Percentiles rank a stretch among this genome's conserved stretches.
Evolutionary conservation across 2,797 vertebrate species (phyloP).

Genomic region (Sylvia borin): DNA sequence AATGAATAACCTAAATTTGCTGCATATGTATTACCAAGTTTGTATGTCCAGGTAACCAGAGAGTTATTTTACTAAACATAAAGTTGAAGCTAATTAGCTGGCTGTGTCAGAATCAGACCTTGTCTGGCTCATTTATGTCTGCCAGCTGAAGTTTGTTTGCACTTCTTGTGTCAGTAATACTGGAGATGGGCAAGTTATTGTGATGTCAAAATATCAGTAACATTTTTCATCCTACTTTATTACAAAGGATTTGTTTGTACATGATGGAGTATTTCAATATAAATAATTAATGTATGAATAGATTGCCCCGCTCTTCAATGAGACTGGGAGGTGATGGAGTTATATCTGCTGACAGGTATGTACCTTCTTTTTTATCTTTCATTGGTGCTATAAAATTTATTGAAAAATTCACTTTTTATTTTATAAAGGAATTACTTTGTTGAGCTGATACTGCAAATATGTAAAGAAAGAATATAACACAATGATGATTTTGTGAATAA

Average conservation of each 20-base stretch:
- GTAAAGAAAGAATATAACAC: neutral
- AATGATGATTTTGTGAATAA: neutral
- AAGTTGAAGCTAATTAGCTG: neutral
- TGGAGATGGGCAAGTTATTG: neutral
- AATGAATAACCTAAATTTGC: neutral
- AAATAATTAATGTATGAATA: conserved; percentile 17
- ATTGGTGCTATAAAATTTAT: neutral
- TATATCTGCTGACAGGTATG: neutral
- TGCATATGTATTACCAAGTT: neutral
- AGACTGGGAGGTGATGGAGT: neutral
- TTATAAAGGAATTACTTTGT: neutral
- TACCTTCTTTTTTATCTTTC: neutral
- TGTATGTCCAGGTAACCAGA: neutral
- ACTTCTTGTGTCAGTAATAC: neutral
- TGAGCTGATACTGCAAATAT: neutral
- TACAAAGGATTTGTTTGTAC: neutral
- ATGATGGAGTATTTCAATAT: neutral
- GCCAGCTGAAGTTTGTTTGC: neutral
- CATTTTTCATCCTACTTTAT: neutral
- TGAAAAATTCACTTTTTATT: neutral
- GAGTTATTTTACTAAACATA: neutral
- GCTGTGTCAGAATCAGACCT: neutral
- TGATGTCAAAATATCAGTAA: neutral
- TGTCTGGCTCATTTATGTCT: neutral
- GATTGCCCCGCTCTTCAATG: neutral